phyloP scores from a whole-genome alignment of 2,797 vertebrate species.

The Lithobates sylvaticus region DNA sequence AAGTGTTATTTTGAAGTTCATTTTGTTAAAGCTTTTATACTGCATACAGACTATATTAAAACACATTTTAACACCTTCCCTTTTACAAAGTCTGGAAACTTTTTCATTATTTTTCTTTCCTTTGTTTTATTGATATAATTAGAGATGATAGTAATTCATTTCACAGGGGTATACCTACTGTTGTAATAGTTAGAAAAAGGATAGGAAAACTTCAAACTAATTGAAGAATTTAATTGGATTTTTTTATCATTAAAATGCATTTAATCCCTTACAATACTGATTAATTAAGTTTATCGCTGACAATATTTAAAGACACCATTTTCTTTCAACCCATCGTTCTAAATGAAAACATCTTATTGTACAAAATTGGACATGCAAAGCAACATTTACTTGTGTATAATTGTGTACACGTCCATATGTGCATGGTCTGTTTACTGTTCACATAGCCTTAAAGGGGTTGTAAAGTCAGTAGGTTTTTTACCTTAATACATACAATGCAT shows the following conservation, averaged over 20 bases:
- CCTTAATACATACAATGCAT: too few species aligned
- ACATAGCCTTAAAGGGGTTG: too few species aligned
- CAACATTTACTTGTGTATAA: background rate
- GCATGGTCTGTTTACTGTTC: too few species aligned
- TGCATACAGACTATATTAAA: background rate
- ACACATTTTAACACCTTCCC: background rate
- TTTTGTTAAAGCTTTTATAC: background rate
- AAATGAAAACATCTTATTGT: slow-evolving; percentile 6
- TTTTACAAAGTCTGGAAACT: slow-evolving; percentile 17
- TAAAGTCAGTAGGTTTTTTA: too few species aligned
- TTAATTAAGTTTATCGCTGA: slow-evolving; percentile 56
- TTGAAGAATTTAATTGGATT: slow-evolving; percentile 57
- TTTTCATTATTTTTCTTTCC: slow-evolving; percentile 13
- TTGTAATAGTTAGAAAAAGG: slow-evolving; percentile 38
- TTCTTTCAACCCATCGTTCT: slow-evolving; percentile 27
- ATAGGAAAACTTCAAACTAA: slow-evolving; percentile 45
- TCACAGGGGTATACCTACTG: slow-evolving; percentile 50
- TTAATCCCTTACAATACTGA: slow-evolving; percentile 53
- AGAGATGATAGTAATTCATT: slow-evolving; percentile 49
- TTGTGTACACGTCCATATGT: too few species aligned
- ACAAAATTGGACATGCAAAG: background rate
- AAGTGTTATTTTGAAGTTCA: background rate
- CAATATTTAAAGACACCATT: slow-evolving; percentile 29
- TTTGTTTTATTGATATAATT: slow-evolving; percentile 52
- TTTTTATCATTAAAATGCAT: slow-evolving; percentile 58